Conservation (phyloP, 2,797 vertebrate genomes). For the Nannoperca obscura region DNA sequence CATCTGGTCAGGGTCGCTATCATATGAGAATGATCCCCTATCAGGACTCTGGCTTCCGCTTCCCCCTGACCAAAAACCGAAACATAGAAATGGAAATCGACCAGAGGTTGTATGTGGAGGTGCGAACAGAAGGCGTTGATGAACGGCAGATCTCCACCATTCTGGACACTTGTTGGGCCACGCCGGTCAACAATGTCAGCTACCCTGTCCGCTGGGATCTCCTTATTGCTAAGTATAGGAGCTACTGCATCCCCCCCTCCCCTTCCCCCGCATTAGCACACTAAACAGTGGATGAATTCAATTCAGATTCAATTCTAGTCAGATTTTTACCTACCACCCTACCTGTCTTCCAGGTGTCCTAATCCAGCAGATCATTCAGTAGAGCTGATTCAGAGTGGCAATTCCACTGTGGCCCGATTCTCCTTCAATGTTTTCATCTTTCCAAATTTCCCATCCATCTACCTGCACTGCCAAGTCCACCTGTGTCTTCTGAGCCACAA, state of each 20-base stretch:
- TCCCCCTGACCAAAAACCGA: slow-evolving; percentile 33
- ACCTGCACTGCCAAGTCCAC: slow-evolving; percentile 72
- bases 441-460: slow-evolving; percentile 53
- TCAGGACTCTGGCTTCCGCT: slow-evolving; percentile 61
- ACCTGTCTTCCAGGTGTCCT: slow-evolving; percentile 69
- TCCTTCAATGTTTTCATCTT: slow-evolving; percentile 73
- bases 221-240: slow-evolving; percentile 69
- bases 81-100: slow-evolving; percentile 63
- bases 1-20: slow-evolving; percentile 65
- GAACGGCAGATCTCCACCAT: slow-evolving; percentile 67
- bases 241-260: too few relatives aligned
- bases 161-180: slow-evolving; percentile 83
- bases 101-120: slow-evolving; percentile 71
- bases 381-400: slow-evolving; percentile 65
- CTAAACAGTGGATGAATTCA: neutral
- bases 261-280: too few relatives aligned
- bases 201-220: slow-evolving; percentile 73
- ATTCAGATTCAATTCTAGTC: neutral
- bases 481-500: slow-evolving; percentile 60
- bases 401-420: slow-evolving; percentile 69
- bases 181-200: slow-evolving; percentile 55
- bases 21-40: slow-evolving; percentile 74
- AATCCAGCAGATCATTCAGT: slow-evolving; percentile 65
- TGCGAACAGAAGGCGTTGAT: slow-evolving; percentile 68
- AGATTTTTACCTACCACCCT: neutral